Evolutionary conservation across 2,113 vertebrate genomes (phyloP).

Genomic region (Melanocharis versteri): DNA sequence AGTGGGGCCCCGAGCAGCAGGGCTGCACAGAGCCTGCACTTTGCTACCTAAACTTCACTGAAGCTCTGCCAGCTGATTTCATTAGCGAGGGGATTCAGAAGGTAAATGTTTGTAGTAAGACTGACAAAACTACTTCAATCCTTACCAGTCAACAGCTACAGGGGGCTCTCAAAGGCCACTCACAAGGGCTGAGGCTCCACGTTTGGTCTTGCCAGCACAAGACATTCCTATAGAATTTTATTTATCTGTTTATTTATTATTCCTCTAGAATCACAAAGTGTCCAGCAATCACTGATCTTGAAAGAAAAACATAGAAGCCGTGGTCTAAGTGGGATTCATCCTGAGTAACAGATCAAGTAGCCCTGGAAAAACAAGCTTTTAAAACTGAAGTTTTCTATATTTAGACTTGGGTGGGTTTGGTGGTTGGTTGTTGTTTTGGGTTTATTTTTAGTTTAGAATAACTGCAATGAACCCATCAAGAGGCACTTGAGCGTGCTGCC

Average conservation of each 20-base stretch:
- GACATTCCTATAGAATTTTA: not conserved
- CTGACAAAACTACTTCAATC: conserved; percentile 5
- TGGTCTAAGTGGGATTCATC: not conserved
- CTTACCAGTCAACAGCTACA: not conserved
- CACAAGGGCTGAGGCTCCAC: not conserved
- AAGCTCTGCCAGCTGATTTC: conserved; percentile 23
- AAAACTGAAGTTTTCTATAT: not conserved
- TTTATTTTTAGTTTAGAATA: not conserved
- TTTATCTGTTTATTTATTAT: not conserved
- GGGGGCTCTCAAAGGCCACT: conserved; percentile 26
- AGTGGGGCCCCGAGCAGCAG: not conserved
- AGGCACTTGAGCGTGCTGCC: not conserved
- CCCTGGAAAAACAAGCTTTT: not conserved
- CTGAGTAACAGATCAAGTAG: not conserved
- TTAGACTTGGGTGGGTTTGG: not conserved
- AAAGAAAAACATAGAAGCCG: not conserved
- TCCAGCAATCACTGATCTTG: not conserved
- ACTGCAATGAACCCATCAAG: not conserved
- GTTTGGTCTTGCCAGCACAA: not conserved
- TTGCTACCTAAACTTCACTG: not conserved
- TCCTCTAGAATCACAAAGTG: not conserved
- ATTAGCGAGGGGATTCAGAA: conserved; percentile 7
- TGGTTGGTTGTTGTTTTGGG: not conserved
- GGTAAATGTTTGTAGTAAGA: conserved; percentile 10
- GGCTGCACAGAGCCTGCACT: not conserved